Evolutionary conservation across 1,140 invertebrate species (phyloP), one percentile per base, ranked within the genome.

Genomic region (Telenomus remus): DNA sequence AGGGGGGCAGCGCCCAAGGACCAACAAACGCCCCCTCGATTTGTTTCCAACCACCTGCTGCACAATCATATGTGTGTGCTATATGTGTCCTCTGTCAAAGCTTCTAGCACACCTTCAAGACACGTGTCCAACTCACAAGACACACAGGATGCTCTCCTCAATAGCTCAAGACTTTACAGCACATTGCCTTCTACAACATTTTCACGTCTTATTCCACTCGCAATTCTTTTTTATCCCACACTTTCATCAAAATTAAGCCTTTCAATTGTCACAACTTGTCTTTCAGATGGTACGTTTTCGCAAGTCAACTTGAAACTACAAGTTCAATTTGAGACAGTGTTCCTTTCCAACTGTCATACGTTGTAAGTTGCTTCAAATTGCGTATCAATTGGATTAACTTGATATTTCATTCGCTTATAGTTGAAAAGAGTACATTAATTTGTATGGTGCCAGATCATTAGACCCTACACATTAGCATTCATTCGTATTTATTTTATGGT

Each of bases 31-130:
- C 82, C 83, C 83, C 83, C 79, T 80, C 78, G 79, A 79, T 71
- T 51, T 60, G 44, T 75, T n/a, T 82, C 80, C 82, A 82, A 83
- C 83, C 82, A 83, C 82, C 83, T 83, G 82, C 83, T 84, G 79
- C 80, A 74, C 47, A 56, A 56, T 61, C 70, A 34, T 48, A 42
- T 49, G 19, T 57, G 14, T n/a, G 56, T 55, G 51, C 51, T 56
- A 42, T 54, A 42, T 53, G 54, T 49, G 55, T 54, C 15, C 48
- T 27, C 10, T n/a, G 43, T 27, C 19, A 27, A 27, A 27, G 19
- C 2, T 27, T 27, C 68, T 34, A 64, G 49, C 49, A 63, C 56
- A 44, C 33, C 19, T 61, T 53, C 56, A 56, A 46, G 47, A 59
- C 72, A 53, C 50, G 60, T 61, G 53, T 48, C 27, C 53, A n/a